These are phyloP conservation scores for Amblyjoppa fuscipennis DNA, from an alignment of 2,888 invertebrate genomes.

Conservation along the genomic window DNA sequence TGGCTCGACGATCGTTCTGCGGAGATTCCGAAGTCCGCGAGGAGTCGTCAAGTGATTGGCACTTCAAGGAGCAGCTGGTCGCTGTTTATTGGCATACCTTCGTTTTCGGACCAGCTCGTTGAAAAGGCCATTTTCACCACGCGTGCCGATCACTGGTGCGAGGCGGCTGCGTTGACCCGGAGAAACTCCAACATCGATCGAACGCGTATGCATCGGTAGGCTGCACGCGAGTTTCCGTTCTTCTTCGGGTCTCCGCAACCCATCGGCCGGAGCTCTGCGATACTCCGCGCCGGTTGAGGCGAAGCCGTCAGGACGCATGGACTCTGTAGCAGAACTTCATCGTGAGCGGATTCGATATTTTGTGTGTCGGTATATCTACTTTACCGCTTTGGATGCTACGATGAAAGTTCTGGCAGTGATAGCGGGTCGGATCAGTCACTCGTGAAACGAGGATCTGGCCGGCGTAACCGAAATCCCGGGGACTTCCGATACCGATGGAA, in stretches of 20 bases:
- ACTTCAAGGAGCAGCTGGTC: neutral
- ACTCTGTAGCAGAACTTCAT: constrained; percentile 35
- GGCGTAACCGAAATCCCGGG: neutral
- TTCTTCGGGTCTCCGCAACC: neutral
- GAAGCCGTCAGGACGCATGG: constrained; percentile 9
- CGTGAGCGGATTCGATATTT: constrained; percentile 24
- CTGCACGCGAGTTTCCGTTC: neutral
- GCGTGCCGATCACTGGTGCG: neutral
- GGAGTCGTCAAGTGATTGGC: constrained; percentile 23
- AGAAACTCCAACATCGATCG: neutral
- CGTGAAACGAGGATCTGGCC: constrained; percentile 54
- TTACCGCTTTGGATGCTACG: constrained; percentile 34
- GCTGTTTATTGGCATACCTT: neutral
- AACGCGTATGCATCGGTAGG: neutral
- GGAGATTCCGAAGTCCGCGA: neutral
- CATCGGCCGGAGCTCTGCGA: constrained; percentile 8
- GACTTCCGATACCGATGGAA: constrained; percentile 23
- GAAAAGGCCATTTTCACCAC: neutral
- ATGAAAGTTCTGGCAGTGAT: constrained; percentile 45
- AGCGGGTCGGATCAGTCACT: constrained; percentile 56
- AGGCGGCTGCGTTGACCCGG: neutral
- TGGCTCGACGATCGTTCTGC: neutral
- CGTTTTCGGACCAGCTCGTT: neutral
- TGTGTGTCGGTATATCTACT: constrained; percentile 24
- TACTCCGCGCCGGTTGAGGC: neutral